Conservation (phyloP, 2,113 vertebrate genomes). For the Sclerurus mexicanus region DNA sequence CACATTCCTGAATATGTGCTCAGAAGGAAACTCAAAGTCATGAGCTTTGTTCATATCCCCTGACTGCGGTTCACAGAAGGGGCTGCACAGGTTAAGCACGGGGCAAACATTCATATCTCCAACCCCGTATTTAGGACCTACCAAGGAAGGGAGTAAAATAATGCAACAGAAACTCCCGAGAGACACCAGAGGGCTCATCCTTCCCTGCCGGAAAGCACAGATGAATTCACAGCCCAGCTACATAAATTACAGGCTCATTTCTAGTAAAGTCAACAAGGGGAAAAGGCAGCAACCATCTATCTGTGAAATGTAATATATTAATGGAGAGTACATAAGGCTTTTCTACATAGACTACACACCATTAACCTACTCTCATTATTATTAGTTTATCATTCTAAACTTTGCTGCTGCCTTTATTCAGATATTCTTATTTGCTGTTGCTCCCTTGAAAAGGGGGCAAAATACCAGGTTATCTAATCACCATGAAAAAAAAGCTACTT, state of each 20-base stretch:
- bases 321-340: not conserved
- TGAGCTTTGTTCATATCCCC: not conserved
- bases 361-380: not conserved
- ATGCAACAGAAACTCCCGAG: not conserved
- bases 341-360: not conserved
- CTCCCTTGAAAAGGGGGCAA: not conserved
- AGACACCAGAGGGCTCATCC: not conserved
- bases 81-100: not conserved
- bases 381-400: not conserved
- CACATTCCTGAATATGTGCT: not conserved
- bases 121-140: not conserved
- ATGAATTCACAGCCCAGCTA: not conserved
- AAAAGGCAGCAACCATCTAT: not conserved
- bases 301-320: not conserved
- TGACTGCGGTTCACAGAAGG: not conserved
- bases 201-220: not conserved
- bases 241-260: not conserved
- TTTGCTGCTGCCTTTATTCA: not conserved
- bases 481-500: not conserved
- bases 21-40: not conserved
- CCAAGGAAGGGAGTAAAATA: not conserved
- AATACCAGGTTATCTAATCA: not conserved
- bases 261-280: not conserved
- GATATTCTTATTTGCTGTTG: not conserved
- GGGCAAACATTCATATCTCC: not conserved